Evolutionary conservation across 2,113 vertebrate genomes (phyloP).

Genomic region (Edolisoma coerulescens): DNA sequence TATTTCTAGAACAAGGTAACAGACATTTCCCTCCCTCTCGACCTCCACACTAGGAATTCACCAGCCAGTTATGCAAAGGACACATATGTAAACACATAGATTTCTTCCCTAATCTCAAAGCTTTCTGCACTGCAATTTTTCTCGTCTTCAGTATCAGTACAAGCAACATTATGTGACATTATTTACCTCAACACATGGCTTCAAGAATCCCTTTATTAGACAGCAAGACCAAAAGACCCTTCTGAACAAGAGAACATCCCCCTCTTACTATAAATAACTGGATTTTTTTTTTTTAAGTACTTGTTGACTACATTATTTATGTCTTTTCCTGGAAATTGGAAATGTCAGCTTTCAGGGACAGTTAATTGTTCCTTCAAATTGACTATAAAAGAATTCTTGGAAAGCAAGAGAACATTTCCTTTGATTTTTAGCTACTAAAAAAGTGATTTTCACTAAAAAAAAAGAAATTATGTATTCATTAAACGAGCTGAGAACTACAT

Average conservation of each 20-base stretch:
- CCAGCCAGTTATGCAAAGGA: neutral
- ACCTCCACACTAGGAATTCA: neutral
- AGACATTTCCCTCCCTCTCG: fast-evolving
- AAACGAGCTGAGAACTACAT: neutral
- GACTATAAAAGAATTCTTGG: neutral
- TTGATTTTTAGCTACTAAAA: neutral
- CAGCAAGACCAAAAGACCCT: neutral
- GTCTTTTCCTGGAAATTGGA: neutral
- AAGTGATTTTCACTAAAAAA: neutral
- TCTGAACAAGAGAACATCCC: neutral
- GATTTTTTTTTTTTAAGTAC: neutral
- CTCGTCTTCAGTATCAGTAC: neutral
- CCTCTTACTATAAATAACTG: neutral
- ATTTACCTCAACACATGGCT: neutral
- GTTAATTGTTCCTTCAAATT: neutral
- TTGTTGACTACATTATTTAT: no score
- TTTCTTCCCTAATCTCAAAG: neutral
- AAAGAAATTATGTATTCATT: neutral
- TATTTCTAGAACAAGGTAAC: neutral
- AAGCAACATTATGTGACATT: neutral
- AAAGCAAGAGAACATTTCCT: neutral
- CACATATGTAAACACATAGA: neutral
- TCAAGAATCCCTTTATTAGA: neutral
- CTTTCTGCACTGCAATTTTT: neutral
- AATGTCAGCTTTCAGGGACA: neutral